Percentiles rank a stretch among this genome's conserved stretches.
Conservation (phyloP, 1,140 invertebrate species). For the Maconellicoccus hirsutus region DNA sequence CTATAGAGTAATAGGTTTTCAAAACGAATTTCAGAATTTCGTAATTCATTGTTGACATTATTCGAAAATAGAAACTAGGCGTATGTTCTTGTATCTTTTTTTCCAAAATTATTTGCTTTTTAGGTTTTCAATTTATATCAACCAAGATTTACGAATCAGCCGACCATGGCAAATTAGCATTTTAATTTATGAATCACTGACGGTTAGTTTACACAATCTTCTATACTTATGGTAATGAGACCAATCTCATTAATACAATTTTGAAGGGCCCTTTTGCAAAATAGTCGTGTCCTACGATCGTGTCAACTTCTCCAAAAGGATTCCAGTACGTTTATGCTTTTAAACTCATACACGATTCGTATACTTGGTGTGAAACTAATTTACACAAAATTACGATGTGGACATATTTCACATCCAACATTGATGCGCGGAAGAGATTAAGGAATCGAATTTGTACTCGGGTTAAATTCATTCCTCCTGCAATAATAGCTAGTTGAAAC, state of each 20-base stretch:
- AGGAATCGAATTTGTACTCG: neutral
- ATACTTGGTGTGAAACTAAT: neutral
- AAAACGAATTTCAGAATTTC: too few species aligned
- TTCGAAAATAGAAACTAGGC: too few species aligned
- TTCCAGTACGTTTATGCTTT: neutral
- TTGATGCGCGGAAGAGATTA: neutral
- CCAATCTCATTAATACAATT: neutral
- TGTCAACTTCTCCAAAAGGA: neutral
- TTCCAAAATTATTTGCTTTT: too few species aligned
- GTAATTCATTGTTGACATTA: too few species aligned
- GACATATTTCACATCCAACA: neutral
- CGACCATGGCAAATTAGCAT: neutral
- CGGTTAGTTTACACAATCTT: slow-evolving; percentile 4
- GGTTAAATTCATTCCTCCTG: neutral
- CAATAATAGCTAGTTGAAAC: neutral
- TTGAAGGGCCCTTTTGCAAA: neutral
- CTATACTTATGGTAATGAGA: slow-evolving; percentile 4
- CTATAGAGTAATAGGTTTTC: too few species aligned
- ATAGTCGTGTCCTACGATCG: neutral
- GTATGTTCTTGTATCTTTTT: too few species aligned
- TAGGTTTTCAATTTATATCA: too few species aligned
- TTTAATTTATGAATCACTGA: neutral
- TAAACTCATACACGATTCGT: neutral
- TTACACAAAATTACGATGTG: neutral
- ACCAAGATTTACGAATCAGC: neutral